Base-by-base conservation (phyloP, 2,888 invertebrate genomes). In the Neoitamus cyanurus region DNA sequence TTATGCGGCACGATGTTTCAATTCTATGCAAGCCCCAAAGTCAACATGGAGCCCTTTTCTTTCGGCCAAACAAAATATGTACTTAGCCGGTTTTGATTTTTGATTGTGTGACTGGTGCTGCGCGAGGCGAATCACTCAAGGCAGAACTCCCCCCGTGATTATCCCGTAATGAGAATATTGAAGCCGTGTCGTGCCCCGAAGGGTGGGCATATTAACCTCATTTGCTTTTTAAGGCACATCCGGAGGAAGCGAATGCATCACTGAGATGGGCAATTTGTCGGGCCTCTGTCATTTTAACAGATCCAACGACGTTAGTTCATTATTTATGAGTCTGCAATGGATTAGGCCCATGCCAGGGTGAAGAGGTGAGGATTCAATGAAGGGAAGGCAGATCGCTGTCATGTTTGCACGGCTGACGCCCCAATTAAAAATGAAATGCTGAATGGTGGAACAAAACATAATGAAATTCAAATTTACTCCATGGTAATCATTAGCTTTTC, bases 91-190 rank as follows among this genome's bases (percentile, higher is more conserved):
- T 73, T 73, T 73, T 46, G 77, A 46, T 77, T 77, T 77, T 77
- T 28, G 25, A 77, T 77, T 77, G 46, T 46, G 58, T 58, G 30
- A 30, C 46, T 25, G 9, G 46, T 13, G 46, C 46, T 6, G 5
- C 58, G 9, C 7, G 28, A 58, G 58, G 46, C 34, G 11, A 25
- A 77, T 42, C 20, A 77, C 46, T 46, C 42, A 28, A 42, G 77
- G 13, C 46, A 25, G 15, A 46, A 77, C 9, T 77, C 46, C 77
- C 77, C 77, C 28, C 42, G 30, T 34, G 77, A 77, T 77, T 77
- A 77, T 77, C n/a, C 77, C 77, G n/a, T 77, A 77, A 77, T 77
- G 46, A 77, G 77, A 46, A 77, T 46, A 46, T 42, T 46, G 46
- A 46, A 46, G 46, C 48, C 25, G 46, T 15, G 77, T 58, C 42